Evolutionary conservation across 2,113 vertebrate genomes (phyloP).

Genomic region (Alligator sinensis): DNA sequence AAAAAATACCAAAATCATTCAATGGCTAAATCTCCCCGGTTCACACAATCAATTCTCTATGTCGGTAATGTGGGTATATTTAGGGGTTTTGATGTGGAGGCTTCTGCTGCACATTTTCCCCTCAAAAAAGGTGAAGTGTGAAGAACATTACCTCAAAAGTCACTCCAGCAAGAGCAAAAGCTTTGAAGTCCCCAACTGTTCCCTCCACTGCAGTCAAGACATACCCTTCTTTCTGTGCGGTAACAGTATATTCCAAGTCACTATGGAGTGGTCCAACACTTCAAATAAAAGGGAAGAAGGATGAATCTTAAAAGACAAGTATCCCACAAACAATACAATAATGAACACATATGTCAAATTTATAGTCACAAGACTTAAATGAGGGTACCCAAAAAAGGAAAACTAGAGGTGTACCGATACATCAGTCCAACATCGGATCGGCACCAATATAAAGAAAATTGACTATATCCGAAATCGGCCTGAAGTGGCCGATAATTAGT

Average conservation of each 20-base stretch:
- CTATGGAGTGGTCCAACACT: slow-evolving; percentile 97
- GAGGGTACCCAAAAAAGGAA: neutral
- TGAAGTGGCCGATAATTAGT: too few relatives aligned
- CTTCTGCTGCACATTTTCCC: neutral
- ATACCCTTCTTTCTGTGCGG: slow-evolving; percentile 94
- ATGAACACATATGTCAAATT: rapidly evolving
- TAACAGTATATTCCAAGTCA: slow-evolving; percentile 90
- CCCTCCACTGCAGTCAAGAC: slow-evolving; percentile 92
- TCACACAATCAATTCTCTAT: neutral
- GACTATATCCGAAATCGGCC: too few relatives aligned
- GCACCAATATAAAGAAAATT: too few relatives aligned
- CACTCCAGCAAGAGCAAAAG: slow-evolving; percentile 94
- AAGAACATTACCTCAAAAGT: slow-evolving; percentile 90
- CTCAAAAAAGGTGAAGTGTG: neutral
- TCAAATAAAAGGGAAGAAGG: slow-evolving; percentile 17
- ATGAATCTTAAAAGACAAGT: neutral
- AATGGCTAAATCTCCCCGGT: neutral
- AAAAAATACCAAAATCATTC: neutral
- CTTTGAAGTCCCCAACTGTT: slow-evolving; percentile 93
- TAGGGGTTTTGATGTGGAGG: neutral
- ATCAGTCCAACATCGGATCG: too few relatives aligned
- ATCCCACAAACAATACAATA: neutral
- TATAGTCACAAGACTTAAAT: neutral
- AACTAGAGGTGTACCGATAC: too few relatives aligned
- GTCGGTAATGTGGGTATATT: rapidly evolving